Conservation (phyloP, 2,113 vertebrate genomes). For the Heptranchias perlo region DNA sequence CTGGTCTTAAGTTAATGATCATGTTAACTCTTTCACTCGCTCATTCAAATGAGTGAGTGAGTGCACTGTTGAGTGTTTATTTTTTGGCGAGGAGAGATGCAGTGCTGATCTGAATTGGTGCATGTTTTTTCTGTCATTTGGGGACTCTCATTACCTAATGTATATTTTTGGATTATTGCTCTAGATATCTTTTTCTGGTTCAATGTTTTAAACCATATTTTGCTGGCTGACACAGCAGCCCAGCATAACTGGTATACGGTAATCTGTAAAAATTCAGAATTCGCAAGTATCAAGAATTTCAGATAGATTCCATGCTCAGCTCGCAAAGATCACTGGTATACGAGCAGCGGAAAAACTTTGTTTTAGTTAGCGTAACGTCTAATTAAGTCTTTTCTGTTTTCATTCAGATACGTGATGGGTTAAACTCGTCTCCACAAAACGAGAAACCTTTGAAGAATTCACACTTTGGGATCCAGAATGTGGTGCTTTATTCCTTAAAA, state of each 20-base stretch:
- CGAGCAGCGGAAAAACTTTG: not conserved
- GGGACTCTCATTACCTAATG: not conserved
- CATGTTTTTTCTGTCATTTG: not conserved
- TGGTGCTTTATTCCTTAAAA: slow-evolving; percentile 80
- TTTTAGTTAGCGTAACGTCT: slow-evolving; percentile 17
- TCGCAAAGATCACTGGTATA: not conserved
- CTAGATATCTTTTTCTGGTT: not conserved
- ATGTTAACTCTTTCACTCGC: not conserved
- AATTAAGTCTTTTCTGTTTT: slow-evolving; percentile 44
- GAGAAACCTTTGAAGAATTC: slow-evolving; percentile 53
- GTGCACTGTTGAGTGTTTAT: not conserved
- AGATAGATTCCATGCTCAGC: not conserved
- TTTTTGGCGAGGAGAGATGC: not conserved
- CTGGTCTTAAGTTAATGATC: not conserved
- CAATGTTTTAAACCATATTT: not conserved
- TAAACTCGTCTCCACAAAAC: slow-evolving; percentile 59
- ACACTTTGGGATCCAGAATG: slow-evolving; percentile 58
- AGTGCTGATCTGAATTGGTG: not conserved
- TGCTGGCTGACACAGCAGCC: too few relatives aligned
- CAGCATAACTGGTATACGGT: not conserved
- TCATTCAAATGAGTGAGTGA: too few relatives aligned
- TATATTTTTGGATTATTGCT: not conserved
- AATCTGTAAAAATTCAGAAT: not conserved
- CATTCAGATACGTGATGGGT: slow-evolving; percentile 57
- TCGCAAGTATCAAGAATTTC: not conserved